A percentile compares a stretch with the other conserved stretches of the same genome.
phyloP scores from a whole-genome alignment of 2,888 invertebrate genomes.

The Phyllotreta striolata region DNA sequence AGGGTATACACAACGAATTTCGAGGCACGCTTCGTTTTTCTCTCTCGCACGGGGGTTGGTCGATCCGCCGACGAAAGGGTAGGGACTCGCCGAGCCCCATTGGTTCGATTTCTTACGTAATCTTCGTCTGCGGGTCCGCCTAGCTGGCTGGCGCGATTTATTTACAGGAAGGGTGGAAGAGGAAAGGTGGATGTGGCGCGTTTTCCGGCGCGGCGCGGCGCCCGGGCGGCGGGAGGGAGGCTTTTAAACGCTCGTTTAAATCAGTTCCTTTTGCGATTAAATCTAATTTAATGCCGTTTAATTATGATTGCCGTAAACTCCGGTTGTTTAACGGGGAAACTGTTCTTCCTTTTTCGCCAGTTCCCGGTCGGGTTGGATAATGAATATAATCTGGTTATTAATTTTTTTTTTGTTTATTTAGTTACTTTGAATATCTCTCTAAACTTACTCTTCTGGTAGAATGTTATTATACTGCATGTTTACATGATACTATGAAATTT shows the following conservation, averaged over 20 bases:
- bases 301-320: constrained; percentile 49
- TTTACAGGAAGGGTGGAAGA: constrained; percentile 11
- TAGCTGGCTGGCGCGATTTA: constrained; percentile 28
- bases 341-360: constrained; percentile 25
- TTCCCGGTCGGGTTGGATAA: no score
- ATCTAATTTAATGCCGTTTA: constrained; percentile 55
- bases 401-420: no score
- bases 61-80: constrained; percentile 41
- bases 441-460: no score
- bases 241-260: constrained; percentile 51
- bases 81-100: constrained; percentile 49
- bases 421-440: no score
- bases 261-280: constrained; percentile 54
- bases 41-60: constrained; percentile 43
- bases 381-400: no score
- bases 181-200: constrained; percentile 34
- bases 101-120: constrained; percentile 53
- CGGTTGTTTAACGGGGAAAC: constrained; percentile 44
- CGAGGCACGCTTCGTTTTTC: constrained; percentile 28
- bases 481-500: no score
- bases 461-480: no score
- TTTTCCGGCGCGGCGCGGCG: constrained; percentile 48
- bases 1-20: constrained; percentile 33
- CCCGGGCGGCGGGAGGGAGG: constrained; percentile 39
- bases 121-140: constrained; percentile 50